Percentiles rank a stretch among this genome's conserved stretches.
phyloP scores from a whole-genome alignment of 37 sponge, comb jelly and placozoan species.

The Halisarca cf. caerulea region DNA sequence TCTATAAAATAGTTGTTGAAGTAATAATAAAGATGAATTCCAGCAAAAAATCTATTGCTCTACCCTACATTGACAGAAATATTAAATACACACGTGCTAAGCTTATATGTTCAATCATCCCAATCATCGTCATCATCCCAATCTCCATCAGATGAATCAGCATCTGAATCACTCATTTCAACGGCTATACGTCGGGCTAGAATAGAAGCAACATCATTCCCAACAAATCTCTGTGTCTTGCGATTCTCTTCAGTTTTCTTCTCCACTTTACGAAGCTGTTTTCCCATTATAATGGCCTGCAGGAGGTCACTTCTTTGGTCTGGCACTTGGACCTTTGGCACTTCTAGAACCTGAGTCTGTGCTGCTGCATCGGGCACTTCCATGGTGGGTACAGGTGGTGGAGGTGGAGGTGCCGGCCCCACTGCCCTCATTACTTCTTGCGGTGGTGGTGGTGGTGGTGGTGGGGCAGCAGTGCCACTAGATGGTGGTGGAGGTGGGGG shows the following conservation, averaged over 20 bases:
- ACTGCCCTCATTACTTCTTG: background rate
- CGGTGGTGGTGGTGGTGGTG: conserved; percentile 36
- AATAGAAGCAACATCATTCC: conserved; percentile 87
- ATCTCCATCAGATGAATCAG: conserved; percentile 44
- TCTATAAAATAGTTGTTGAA: too few species aligned
- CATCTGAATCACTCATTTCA: conserved; percentile 75
- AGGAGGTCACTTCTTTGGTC: conserved; percentile 33
- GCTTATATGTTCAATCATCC: conserved; percentile 39
- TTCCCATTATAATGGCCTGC: conserved; percentile 43
- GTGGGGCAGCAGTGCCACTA: conserved; percentile 8
- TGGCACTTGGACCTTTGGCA: conserved; percentile 11
- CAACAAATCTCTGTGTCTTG: conserved; percentile 40
- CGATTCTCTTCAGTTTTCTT: conserved; percentile 49
- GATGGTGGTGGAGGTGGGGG: conserved; percentile 21
- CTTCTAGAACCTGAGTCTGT: background rate
- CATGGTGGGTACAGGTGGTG: background rate
- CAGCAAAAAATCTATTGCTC: too few species aligned
- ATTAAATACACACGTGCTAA: too few species aligned
- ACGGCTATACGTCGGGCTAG: conserved; percentile 86
- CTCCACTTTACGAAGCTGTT: conserved; percentile 70
- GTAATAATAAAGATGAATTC: too few species aligned
- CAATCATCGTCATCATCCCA: conserved; percentile 52
- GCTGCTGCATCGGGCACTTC: background rate
- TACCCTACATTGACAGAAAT: too few species aligned
- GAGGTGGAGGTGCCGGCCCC: conserved; percentile 17